These are phyloP conservation scores for Neodontobutis hainanensis DNA, from an alignment of 2,113 vertebrate species.

Conservation along the genomic window DNA sequence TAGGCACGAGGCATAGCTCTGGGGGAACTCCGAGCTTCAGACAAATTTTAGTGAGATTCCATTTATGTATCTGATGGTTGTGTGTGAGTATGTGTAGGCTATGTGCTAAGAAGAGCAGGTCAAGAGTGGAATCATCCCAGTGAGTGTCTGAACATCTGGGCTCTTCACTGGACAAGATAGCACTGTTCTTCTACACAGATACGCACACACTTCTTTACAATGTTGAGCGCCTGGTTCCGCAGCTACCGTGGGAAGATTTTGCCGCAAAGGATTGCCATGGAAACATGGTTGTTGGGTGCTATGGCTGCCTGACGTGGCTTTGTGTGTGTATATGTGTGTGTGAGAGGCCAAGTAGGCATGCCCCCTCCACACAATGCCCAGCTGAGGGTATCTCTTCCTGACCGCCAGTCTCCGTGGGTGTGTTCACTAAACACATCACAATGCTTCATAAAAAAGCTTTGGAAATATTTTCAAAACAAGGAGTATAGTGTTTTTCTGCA, in stretches of 20 bases:
- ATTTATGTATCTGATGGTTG: neutral
- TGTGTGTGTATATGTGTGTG: constrained; percentile 61
- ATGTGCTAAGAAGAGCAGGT: constrained; percentile 54
- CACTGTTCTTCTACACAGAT: constrained; percentile 8
- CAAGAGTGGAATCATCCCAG: constrained; percentile 71
- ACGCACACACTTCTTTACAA: constrained; percentile 20
- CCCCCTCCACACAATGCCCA: constrained; percentile 72
- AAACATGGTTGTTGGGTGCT: constrained; percentile 68
- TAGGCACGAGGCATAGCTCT: neutral
- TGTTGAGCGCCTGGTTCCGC: constrained; percentile 54
- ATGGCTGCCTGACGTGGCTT: constrained; percentile 61
- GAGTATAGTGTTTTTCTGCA: neutral
- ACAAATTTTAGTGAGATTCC: neutral
- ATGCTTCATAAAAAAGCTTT: constrained; percentile 43
- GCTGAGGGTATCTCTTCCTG: constrained; percentile 73
- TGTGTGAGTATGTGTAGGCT: constrained; percentile 1
- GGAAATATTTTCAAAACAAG: constrained; percentile 27
- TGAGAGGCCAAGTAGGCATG: constrained; percentile 64
- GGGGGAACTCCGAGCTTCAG: no score
- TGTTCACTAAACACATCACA: constrained; percentile 67
- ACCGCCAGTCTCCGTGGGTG: constrained; percentile 72
- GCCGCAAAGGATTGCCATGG: constrained; percentile 71
- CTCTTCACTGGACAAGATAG: constrained; percentile 70
- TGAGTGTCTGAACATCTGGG: constrained; percentile 77
- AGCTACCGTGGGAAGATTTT: constrained; percentile 78